phyloP scores from a whole-genome alignment of 2,888 invertebrate genomes.

The Incurvaria masculella region DNA sequence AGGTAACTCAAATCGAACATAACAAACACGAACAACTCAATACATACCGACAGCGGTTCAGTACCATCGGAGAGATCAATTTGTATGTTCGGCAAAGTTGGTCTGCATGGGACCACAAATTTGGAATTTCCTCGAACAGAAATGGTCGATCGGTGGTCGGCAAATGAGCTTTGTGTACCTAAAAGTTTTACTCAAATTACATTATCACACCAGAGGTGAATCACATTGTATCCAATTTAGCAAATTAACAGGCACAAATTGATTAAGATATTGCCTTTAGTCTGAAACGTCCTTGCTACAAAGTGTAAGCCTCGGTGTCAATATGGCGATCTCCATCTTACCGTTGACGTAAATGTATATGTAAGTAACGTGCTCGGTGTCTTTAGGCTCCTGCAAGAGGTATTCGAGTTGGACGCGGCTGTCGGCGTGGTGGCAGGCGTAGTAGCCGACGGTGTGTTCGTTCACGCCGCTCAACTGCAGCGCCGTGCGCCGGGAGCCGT shows the following conservation, averaged over 20 bases:
- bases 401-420: conserved; percentile 24
- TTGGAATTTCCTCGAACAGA: background rate
- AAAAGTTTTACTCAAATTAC: too few relatives aligned
- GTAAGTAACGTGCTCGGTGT: conserved; percentile 34
- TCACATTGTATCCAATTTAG: too few relatives aligned
- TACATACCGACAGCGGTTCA: too few relatives aligned
- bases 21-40: too few relatives aligned
- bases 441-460: conserved; percentile 50
- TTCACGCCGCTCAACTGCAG: conserved; percentile 45
- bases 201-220: too few relatives aligned
- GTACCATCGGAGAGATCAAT: too few relatives aligned
- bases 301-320: too few relatives aligned
- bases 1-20: too few relatives aligned
- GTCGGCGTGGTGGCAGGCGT: conserved; percentile 48
- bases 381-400: conserved; percentile 32
- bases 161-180: background rate
- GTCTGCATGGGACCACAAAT: background rate
- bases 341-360: conserved; percentile 46
- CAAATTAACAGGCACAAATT: too few relatives aligned
- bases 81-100: background rate
- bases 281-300: too few relatives aligned
- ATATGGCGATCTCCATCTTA: too few relatives aligned
- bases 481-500: conserved; percentile 37
- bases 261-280: too few relatives aligned
- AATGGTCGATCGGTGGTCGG: background rate